Evolutionary conservation across 2,113 vertebrate species (phyloP), one percentile per base, ranked within the genome.

Genomic region (Peromyscus leucopus): DNA sequence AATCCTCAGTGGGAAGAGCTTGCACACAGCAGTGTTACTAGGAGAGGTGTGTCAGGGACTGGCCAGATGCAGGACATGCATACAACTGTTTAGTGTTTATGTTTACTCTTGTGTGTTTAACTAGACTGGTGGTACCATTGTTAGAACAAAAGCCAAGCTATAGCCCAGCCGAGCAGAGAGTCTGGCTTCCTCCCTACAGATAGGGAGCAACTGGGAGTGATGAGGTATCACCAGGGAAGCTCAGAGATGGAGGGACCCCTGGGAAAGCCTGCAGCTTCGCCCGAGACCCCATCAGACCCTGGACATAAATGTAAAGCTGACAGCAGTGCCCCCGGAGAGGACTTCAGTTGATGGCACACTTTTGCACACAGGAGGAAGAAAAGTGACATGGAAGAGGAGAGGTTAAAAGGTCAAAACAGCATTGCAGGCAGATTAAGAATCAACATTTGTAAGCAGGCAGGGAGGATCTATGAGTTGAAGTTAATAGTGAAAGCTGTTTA

Each of bases 11-110:
- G 17, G n/a, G 22, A 46, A 65, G 65, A 63, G 26, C 79, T 82
- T 21, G 17, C 10, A 21, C 0, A 0, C 26, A 31, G 11, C 17
- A 11, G 1, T 3, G 61, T 4, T 4, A 33, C 3, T 9, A 17
- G 21, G 48, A 84, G 33, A 55, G 1, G 0, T 42, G 5, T 65
- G 16, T 46, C 69, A 0, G 24, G 26, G 39, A 31, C 15, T 55
- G 57, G 19, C 8, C n/a, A 33, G 46, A 57, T 55, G 63, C 19
- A 36, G 0, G 4, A 2, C 26, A 31, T 24, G n/a, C 28, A 39
- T 16, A 15, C 15, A 42, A 33, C 26, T 33, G 79, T 87, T 90
- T 55, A 21, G 16, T 71, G 46, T 67, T 75, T 87, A 16, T 33
- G 79, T 87, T 90, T 55, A 21, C 46, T 46, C 13, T 61, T 22